A percentile compares a stretch with the other conserved stretches of the same genome.
phyloP scores from a whole-genome alignment of 1,140 invertebrate species.

The Bacillus rossius region DNA sequence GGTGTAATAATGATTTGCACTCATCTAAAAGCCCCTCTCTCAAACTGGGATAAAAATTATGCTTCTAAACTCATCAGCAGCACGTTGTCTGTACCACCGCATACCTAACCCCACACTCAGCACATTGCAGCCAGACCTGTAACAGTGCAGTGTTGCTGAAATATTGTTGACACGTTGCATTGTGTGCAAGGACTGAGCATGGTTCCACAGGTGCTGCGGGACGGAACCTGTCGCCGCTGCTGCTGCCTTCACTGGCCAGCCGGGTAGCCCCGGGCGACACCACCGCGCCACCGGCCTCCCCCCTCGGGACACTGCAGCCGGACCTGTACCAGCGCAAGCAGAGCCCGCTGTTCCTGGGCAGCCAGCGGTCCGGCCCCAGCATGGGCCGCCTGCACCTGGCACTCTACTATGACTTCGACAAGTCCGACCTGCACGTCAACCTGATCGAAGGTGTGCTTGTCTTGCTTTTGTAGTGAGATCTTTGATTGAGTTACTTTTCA shows the following conservation, averaged over 20 bases:
- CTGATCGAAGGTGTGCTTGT: constrained; percentile 69
- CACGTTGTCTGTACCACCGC: too few relatives aligned
- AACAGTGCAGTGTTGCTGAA: too few relatives aligned
- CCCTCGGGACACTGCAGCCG: constrained; percentile 78
- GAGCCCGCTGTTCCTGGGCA: constrained; percentile 63
- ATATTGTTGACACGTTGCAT: neutral
- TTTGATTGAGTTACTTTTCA: constrained; percentile 4
- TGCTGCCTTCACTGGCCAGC: constrained; percentile 24
- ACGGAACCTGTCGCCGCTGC: constrained; percentile 28
- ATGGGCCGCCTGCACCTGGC: constrained; percentile 75
- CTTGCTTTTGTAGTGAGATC: neutral
- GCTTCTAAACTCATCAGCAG: too few relatives aligned
- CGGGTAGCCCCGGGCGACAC: constrained; percentile 3
- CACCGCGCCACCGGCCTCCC: constrained; percentile 54
- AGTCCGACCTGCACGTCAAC: constrained; percentile 81
- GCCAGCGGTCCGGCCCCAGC: constrained; percentile 46
- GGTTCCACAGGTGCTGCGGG: neutral
- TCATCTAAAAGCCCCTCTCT: too few relatives aligned
- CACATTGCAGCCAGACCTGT: too few relatives aligned
- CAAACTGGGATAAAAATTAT: too few relatives aligned
- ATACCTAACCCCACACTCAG: too few relatives aligned
- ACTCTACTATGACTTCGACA: constrained; percentile 85
- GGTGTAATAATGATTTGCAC: too few relatives aligned
- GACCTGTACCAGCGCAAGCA: constrained; percentile 74
- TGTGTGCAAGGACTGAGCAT: neutral